Percentiles rank a stretch among this genome's conserved stretches.
These are phyloP conservation scores for Volucella inflata DNA, from an alignment of 2,888 invertebrate species.

Conservation along the genomic window DNA sequence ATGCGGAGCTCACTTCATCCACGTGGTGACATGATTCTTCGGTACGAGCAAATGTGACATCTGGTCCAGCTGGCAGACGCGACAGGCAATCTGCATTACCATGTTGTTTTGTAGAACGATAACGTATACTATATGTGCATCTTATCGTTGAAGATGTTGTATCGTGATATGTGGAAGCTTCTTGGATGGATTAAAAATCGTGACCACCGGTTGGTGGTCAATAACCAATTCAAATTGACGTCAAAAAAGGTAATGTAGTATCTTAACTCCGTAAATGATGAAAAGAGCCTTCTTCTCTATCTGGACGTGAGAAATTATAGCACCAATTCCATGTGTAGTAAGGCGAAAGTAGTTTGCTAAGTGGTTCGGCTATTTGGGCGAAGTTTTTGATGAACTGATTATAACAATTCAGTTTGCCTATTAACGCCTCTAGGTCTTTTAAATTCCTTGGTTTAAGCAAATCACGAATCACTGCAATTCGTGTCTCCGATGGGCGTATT, in stretches of 20 bases:
- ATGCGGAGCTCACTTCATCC: no score
- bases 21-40: no score
- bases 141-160: no score
- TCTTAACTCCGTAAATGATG: constrained; percentile 4
- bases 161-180: no score
- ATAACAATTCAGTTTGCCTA: constrained; percentile 7
- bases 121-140: no score
- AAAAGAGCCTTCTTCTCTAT: constrained; percentile 8
- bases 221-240: neutral
- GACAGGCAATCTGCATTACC: no score
- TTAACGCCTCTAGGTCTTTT: neutral
- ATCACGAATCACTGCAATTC: no score
- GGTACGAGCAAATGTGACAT: no score
- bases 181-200: no score
- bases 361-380: neutral
- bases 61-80: no score
- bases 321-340: neutral
- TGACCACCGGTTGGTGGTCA: neutral
- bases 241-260: neutral
- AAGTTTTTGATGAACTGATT: constrained; percentile 9
- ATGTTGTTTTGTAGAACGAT: no score
- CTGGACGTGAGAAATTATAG: constrained; percentile 4
- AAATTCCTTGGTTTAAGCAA: neutral
- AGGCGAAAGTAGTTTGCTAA: constrained; percentile 6
- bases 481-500: no score